phyloP scores from a whole-genome alignment of 1,140 invertebrate species.

The Plutomurus gul region DNA sequence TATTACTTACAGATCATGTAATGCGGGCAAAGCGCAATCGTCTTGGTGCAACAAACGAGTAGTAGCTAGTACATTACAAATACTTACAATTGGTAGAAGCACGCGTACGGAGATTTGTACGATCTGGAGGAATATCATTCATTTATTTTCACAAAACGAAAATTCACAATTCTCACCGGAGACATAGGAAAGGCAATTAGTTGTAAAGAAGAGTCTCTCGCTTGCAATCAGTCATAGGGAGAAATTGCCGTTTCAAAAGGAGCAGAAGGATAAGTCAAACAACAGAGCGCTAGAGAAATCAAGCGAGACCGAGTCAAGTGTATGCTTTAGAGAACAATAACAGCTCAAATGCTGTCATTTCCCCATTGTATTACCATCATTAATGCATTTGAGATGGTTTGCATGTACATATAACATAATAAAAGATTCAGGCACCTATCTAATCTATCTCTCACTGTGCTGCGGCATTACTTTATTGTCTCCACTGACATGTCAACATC shows the following conservation, averaged over 20 bases:
- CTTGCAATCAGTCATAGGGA: neutral
- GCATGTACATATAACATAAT: neutral
- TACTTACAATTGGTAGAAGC: too few relatives aligned
- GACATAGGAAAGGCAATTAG: slow-evolving; percentile 12
- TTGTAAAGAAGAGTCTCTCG: neutral
- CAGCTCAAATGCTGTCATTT: slow-evolving; percentile 13
- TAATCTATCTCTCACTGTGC: neutral
- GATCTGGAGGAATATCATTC: too few relatives aligned
- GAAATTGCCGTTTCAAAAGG: neutral
- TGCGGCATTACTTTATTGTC: neutral
- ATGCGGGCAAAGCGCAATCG: too few relatives aligned
- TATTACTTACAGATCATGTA: too few relatives aligned
- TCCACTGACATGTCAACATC: neutral
- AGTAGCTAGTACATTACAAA: neutral
- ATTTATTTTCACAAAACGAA: too few relatives aligned
- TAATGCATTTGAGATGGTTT: neutral
- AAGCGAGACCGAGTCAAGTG: slow-evolving; percentile 22
- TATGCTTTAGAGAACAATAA: slow-evolving; percentile 21
- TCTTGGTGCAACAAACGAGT: too few relatives aligned
- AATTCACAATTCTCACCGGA: neutral
- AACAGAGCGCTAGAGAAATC: too few relatives aligned
- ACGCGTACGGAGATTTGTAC: too few relatives aligned
- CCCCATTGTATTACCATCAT: neutral
- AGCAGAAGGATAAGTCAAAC: neutral
- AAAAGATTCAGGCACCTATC: slow-evolving; percentile 5